phyloP scores from a whole-genome alignment of 2,113 vertebrate species.

The Cyphomyrus discorhynchus region DNA sequence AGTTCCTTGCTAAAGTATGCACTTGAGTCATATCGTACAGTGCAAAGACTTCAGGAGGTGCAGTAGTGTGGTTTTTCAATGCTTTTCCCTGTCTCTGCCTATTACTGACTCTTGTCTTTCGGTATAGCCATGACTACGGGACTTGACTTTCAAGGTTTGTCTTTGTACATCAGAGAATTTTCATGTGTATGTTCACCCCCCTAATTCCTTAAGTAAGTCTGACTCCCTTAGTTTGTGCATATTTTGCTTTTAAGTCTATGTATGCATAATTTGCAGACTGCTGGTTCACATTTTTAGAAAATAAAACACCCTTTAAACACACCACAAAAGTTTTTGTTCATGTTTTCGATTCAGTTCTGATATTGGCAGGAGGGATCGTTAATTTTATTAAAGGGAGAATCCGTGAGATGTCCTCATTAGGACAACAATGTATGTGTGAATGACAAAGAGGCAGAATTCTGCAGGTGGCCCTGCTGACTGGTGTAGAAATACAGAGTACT shows the following conservation, averaged over 20 bases:
- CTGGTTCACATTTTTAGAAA: background rate
- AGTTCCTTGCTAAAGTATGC: background rate
- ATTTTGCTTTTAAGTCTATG: background rate
- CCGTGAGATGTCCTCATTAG: background rate
- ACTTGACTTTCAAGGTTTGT: background rate
- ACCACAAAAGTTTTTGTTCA: background rate
- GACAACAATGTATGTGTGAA: background rate
- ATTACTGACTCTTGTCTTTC: background rate
- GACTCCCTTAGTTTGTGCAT: background rate
- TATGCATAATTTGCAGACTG: background rate
- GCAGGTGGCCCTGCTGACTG: conserved; percentile 74
- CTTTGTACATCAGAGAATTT: background rate
- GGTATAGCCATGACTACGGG: background rate
- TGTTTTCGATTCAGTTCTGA: background rate
- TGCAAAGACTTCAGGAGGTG: background rate
- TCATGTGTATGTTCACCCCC: background rate
- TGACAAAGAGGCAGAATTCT: conserved; percentile 47
- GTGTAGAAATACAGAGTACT: conserved; percentile 64
- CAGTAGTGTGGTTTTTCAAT: background rate
- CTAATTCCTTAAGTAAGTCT: background rate
- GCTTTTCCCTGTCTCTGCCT: background rate
- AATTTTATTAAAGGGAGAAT: background rate
- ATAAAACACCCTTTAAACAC: too few species aligned
- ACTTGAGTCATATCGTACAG: background rate
- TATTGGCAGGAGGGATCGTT: background rate